These are phyloP conservation scores for Pedionomus torquatus DNA, from an alignment of 2,113 vertebrate genomes.

Conservation along the genomic window DNA sequence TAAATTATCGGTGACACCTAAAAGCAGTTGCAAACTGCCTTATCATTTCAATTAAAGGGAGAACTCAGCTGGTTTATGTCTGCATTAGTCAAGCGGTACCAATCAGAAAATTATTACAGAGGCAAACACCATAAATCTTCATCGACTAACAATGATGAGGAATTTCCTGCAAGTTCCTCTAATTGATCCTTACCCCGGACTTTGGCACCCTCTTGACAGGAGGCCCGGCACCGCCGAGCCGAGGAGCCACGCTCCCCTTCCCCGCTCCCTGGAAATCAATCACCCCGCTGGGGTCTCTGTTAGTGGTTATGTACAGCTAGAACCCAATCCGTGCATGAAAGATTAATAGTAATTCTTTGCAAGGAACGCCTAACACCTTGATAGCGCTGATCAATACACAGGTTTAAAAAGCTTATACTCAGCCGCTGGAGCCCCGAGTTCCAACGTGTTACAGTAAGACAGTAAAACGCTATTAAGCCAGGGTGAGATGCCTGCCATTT, in stretches of 20 bases:
- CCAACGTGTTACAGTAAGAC: not conserved
- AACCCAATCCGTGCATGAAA: not conserved
- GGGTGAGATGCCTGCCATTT: not conserved
- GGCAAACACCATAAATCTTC: conserved; percentile 46
- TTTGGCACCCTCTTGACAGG: not conserved
- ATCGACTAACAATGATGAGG: conserved; percentile 19
- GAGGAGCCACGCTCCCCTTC: not conserved
- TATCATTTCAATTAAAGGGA: conserved; percentile 21
- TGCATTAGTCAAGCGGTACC: conserved; percentile 24
- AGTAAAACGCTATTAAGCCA: not conserved
- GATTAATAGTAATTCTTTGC: conserved; percentile 3
- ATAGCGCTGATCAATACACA: not conserved
- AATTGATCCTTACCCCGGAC: not conserved
- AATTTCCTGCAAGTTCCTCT: conserved; percentile 6
- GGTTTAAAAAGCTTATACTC: not conserved
- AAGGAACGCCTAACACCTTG: not conserved
- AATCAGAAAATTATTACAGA: conserved; percentile 31
- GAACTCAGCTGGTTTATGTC: conserved; percentile 41
- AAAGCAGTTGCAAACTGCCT: conserved; percentile 47
- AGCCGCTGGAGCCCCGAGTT: not conserved
- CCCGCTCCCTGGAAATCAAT: not conserved
- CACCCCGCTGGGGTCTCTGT: not conserved
- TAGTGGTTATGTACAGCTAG: not conserved
- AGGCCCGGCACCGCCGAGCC: not conserved
- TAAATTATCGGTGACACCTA: conserved; percentile 45